phyloP scores from a whole-genome alignment of 2,113 vertebrate genomes.

The Opisthocomus hoazin region DNA sequence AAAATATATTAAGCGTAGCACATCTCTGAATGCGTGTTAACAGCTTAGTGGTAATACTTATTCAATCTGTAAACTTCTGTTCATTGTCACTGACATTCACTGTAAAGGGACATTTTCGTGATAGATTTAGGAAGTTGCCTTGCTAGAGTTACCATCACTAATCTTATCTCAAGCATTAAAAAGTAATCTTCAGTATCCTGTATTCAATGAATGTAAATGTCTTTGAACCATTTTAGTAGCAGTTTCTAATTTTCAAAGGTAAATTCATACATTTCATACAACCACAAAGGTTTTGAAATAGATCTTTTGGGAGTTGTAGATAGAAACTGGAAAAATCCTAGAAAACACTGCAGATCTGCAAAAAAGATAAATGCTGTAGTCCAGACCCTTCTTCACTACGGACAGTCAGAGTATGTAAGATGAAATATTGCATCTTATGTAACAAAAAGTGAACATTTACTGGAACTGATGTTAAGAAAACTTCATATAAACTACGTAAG shows the following conservation, averaged over 20 bases:
- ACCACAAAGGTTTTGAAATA: background rate
- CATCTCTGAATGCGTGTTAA: background rate
- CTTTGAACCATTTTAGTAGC: background rate
- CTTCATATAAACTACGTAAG: background rate
- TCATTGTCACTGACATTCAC: background rate
- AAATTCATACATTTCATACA: background rate
- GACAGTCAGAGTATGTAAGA: background rate
- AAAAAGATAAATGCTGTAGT: conserved; percentile 20
- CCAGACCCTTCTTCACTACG: background rate
- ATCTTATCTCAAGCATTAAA: conserved; percentile 6
- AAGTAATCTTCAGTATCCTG: background rate
- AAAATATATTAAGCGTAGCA: background rate
- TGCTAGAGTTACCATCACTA: background rate
- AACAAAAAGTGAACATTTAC: background rate
- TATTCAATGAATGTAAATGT: conserved; percentile 17
- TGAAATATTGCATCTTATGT: background rate
- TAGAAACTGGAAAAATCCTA: conserved; percentile 32
- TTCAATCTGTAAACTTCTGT: background rate
- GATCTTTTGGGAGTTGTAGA: background rate
- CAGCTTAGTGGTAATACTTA: background rate
- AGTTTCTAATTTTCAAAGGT: conserved; percentile 41
- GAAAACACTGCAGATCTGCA: conserved; percentile 34
- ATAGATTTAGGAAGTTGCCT: background rate
- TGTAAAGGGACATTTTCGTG: background rate
- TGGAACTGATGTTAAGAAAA: background rate